Base-by-base conservation (phyloP, 2,888 invertebrate genomes). In the Meghimatium bilineatum region DNA sequence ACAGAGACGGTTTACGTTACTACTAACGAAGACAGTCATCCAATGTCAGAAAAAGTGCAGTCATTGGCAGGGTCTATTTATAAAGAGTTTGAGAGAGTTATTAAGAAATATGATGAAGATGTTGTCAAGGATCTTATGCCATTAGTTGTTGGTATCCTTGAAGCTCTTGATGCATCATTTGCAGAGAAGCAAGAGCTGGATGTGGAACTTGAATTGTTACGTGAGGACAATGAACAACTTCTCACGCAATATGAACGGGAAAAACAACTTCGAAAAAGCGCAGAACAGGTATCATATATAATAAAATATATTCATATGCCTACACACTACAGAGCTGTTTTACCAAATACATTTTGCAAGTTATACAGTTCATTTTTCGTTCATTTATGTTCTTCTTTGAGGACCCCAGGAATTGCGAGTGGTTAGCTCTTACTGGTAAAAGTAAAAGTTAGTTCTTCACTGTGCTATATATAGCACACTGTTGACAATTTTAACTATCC, bases 201-300 rank as follows among this genome's bases (percentile, higher is more conserved):
- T 94, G 99, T 99, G 17, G 99, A 99, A 94, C 94, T 99, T 89
- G 99, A 99, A 94, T 94, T 99, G 85, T 94, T 99, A 82, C 95
- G 98, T 84, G 99, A 99, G 94, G 99, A 99, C 94, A 99, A 99
- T 93, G 99, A 99, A 94, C 99, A 99, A 94, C 95, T 99, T 88
- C 97, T 99, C 87, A 99, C 98, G 66, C 99, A 99, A 93, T 99
- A 99, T 95, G 99, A 99, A 94, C 95, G 99, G 86, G 99, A 99
- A 94, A 99, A 99, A 94, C 97, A 97, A 89, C 96, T 98, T 80
- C 95, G 99, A 90, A 99, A 99, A 94, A 96, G 96, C 90, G 95
- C 98, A 0, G 99, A 92, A 85, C 92, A 92, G 91, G 92, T 92
- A 71, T 82, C n/a, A n/a, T n/a, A n/a, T n/a, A n/a, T n/a, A n/a